Base-by-base conservation (phyloP, 2,888 invertebrate genomes). In the Drosophila lacicola region DNA sequence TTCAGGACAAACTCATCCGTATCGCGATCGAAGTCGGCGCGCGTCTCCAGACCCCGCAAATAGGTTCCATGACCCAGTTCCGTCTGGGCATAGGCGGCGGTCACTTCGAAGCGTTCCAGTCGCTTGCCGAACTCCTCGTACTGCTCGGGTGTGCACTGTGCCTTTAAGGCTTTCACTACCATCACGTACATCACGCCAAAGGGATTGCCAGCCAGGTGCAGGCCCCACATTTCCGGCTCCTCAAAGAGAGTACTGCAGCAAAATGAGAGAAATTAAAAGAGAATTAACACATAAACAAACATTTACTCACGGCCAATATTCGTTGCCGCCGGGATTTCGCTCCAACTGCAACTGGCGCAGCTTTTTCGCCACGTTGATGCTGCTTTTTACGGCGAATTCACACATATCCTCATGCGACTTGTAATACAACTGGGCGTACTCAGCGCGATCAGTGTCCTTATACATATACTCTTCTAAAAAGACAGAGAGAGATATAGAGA, bases 11-110 rank as follows among this genome's bases (percentile, higher is more conserved):
- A 99, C 93, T 98, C 97, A 91, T 97, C 94, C 0, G 95, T 96
- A 2, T 92, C 89, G 0, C 95, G 93, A 91, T 98, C 98, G 90
- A 97, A 99, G 0, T 96, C 97, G 2, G 98, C 97, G 0, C 96
- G 97, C 0, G 98, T 98, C 93, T 99, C 98, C 77, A 99, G 92
- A 0, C 97, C 91, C 74, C 97, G 94, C 62, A 99, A 95, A 91
- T 97, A 98, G 0, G 98, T 98, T 0, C 98, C 98, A 92, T 98
- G 98, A 0, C 98, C 98, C 45, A 99, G 93, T 93, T 98, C 98
- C 0, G 98, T 98, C 95, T 98, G 98, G 37, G 98, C 98, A 91
- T 98, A 99, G n/a, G 98, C 97, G 55, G 98, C 98, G 73, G 97
- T 94, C 56, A 98, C 96, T 80, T 96, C 95, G 69, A 96, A 95